Evolutionary conservation across 2,113 vertebrate genomes (phyloP).

Genomic region (Leptodactylus fuscus): DNA sequence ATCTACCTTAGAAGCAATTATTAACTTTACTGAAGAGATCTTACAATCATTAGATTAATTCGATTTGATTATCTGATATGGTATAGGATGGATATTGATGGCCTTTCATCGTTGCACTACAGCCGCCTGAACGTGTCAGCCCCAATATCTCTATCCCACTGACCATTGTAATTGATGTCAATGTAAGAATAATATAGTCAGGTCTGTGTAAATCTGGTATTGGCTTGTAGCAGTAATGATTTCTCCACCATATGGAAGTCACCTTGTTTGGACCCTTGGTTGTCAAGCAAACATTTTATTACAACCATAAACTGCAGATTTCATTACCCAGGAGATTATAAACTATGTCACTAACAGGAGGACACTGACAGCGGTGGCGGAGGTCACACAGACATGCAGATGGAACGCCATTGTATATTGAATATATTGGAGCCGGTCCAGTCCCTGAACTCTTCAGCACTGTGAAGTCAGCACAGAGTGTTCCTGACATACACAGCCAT

Average conservation of each 20-base stretch:
- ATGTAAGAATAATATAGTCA: background rate
- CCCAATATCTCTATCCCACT: background rate
- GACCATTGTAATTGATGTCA: background rate
- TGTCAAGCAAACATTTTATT: constrained; percentile 17
- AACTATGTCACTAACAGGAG: too few species aligned
- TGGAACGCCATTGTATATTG: background rate
- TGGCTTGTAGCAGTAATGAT: background rate
- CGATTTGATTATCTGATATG: too few species aligned
- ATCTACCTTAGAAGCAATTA: too few species aligned
- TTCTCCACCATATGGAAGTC: background rate
- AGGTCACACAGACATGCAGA: background rate
- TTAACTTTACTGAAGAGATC: too few species aligned
- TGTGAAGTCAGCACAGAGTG: too few species aligned
- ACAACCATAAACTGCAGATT: background rate
- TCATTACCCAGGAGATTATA: constrained; percentile 16
- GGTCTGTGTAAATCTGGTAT: background rate
- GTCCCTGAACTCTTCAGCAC: too few species aligned
- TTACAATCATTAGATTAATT: too few species aligned
- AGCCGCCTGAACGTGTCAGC: background rate
- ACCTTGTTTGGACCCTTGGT: background rate
- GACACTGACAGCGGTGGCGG: background rate
- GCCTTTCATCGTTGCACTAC: background rate
- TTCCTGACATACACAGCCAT: too few species aligned
- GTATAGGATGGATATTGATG: too few species aligned
- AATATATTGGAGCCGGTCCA: background rate